These are phyloP conservation scores for Sarcoramphus papa DNA, from an alignment of 2,797 vertebrate species.

Conservation along the genomic window DNA sequence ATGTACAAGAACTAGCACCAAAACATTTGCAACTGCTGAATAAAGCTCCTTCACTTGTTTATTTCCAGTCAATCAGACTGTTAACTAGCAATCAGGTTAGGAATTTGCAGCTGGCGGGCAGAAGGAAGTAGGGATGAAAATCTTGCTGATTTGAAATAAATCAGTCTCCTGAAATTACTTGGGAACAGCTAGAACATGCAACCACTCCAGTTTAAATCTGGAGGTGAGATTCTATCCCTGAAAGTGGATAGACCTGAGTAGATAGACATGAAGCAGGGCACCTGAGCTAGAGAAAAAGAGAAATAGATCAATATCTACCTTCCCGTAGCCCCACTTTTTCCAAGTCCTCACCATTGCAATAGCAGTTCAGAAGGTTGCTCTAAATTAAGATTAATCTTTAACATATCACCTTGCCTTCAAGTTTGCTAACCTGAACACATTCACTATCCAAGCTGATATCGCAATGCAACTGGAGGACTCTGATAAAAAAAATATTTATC, in stretches of 20 bases:
- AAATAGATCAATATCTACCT: not conserved
- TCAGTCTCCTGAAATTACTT: not conserved
- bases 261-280: not conserved
- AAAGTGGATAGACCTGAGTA: not conserved
- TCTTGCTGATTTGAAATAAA: not conserved
- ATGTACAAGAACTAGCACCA: not conserved
- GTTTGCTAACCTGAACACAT: not conserved
- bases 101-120: not conserved
- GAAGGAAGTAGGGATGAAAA: not conserved
- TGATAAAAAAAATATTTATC: not conserved
- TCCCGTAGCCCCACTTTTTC: not conserved
- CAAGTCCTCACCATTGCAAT: not conserved
- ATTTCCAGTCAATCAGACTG: not conserved
- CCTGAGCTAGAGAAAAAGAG: not conserved
- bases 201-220: not conserved
- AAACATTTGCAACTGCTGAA: not conserved
- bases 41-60: not conserved
- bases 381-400: not conserved
- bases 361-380: not conserved
- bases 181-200: not conserved
- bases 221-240: not conserved
- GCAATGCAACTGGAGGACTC: not conserved
- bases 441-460: not conserved
- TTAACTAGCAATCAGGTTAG: not conserved
- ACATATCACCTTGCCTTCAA: not conserved